Evolutionary conservation across 2,888 invertebrate genomes (phyloP).

Genomic region (Hemaris fuciformis): DNA sequence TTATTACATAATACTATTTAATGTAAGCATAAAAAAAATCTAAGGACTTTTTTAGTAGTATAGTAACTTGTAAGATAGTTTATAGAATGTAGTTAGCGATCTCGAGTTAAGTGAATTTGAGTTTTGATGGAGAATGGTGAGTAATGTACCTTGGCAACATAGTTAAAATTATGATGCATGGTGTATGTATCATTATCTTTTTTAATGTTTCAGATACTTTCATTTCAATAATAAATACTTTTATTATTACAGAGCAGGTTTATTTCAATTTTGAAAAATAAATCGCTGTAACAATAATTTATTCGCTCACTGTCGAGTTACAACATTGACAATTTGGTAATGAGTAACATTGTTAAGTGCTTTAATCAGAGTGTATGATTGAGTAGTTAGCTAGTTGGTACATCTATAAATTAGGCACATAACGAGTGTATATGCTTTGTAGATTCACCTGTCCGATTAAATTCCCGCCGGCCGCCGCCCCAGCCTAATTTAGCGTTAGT

Average conservation of each 20-base stretch:
- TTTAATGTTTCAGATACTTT: too few species aligned
- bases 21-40: too few species aligned
- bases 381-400: not conserved
- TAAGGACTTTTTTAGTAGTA: too few species aligned
- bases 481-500: constrained; percentile 70
- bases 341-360: not conserved
- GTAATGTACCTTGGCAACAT: too few species aligned
- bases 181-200: too few species aligned
- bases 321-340: not conserved
- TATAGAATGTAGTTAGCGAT: too few species aligned
- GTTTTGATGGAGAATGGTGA: too few species aligned
- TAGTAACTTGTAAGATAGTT: too few species aligned
- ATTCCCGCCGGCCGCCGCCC: constrained; percentile 55
- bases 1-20: not conserved
- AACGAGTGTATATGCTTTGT: constrained; percentile 8
- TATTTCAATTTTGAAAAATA: not conserved
- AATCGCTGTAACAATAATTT: not conserved
- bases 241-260: too few species aligned
- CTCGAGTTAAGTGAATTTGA: too few species aligned
- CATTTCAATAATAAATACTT: too few species aligned
- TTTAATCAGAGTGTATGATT: not conserved
- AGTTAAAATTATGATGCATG: too few species aligned
- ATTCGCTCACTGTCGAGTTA: not conserved
- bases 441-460: constrained; percentile 63
- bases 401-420: constrained; percentile 2